Conservation (phyloP, 2,888 invertebrate species). For the Calliopum simillimum region DNA sequence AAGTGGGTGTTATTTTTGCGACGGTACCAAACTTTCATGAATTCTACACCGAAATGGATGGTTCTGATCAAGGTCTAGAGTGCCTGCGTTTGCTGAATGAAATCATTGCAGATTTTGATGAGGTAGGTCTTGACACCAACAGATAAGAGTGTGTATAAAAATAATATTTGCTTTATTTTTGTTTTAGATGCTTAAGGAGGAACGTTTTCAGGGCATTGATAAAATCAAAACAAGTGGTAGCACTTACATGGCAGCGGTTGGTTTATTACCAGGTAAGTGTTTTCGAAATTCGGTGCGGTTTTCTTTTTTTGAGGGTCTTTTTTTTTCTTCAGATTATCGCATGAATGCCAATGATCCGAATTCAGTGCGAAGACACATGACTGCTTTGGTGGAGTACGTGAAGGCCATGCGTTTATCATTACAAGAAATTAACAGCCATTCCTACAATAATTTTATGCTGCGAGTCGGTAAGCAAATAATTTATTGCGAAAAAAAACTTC, state of each 20-base stretch:
- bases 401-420: conserved; percentile 89
- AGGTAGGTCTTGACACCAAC: conserved; percentile 69
- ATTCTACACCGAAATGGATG: conserved; percentile 92
- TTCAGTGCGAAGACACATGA: conserved; percentile 76
- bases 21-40: conserved; percentile 95
- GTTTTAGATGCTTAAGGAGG: conserved; percentile 81
- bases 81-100: conserved; percentile 89
- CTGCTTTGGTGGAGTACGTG: conserved; percentile 88
- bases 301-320: background rate
- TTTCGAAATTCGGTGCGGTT: background rate
- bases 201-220: conserved; percentile 87
- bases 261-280: conserved; percentile 84
- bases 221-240: conserved; percentile 95
- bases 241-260: conserved; percentile 94
- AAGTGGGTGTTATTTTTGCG: conserved; percentile 91
- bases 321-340: conserved; percentile 59
- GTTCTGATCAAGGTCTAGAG: conserved; percentile 92
- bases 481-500: no score
- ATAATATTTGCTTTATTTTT: conserved; percentile 32
- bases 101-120: conserved; percentile 94
- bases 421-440: conserved; percentile 90
- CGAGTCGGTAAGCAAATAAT: conserved; percentile 85
- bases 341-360: conserved; percentile 70
- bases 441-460: conserved; percentile 91
- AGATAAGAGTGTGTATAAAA: background rate